phyloP scores from a whole-genome alignment of 2,888 invertebrate genomes.

The Philaethria dido region DNA sequence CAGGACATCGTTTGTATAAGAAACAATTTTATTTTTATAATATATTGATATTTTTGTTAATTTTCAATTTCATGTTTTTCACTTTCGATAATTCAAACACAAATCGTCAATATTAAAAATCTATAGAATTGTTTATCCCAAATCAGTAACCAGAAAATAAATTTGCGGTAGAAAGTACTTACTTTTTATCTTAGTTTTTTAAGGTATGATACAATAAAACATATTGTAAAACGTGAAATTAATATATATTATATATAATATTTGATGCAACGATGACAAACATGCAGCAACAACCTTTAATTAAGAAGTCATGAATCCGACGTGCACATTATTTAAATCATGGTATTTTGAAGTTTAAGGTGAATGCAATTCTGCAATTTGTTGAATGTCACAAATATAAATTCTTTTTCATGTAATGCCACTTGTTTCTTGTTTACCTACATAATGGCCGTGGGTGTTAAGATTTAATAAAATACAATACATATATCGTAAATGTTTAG shows the following conservation, averaged over 20 bases:
- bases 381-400: constrained; percentile 41
- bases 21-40: no score
- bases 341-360: constrained; percentile 39
- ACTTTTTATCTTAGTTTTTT: no score
- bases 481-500: neutral
- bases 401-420: constrained; percentile 35
- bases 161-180: no score
- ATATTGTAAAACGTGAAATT: neutral
- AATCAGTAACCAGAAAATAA: no score
- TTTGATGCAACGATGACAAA: constrained; percentile 6
- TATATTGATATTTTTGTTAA: no score
- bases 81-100: no score
- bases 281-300: constrained; percentile 1
- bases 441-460: constrained; percentile 12
- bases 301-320: constrained; percentile 1
- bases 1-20: no score
- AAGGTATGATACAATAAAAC: no score
- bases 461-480: neutral
- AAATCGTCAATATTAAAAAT: no score
- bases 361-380: constrained; percentile 38
- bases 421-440: constrained; percentile 41
- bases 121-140: no score
- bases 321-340: constrained; percentile 25
- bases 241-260: neutral
- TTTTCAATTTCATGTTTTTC: no score